Base-by-base conservation (phyloP, 2,888 invertebrate species). In the Neria commutata region DNA sequence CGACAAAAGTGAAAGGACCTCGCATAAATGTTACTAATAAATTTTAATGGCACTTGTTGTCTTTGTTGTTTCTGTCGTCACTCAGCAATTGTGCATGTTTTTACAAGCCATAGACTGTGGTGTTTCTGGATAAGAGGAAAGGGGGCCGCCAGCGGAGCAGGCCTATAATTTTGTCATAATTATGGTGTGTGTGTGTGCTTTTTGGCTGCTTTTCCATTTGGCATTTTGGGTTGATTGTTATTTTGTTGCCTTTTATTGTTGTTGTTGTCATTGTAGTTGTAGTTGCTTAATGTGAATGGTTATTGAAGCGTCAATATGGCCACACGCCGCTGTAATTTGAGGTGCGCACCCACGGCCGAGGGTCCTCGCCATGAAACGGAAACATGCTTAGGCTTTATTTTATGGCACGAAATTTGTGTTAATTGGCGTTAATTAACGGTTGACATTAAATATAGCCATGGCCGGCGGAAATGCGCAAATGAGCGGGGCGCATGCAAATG, bases 321-420 rank as follows among this genome's bases (percentile, higher is more conserved):
- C n/a, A n/a, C n/a, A n/a, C n/a, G n/a, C 6, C n/a, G 37, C n/a
- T 37, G 10, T 37, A 14, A 37, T 8, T 8, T 37, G 37, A 4
- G 37, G 37, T 8, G 37, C 16, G n/a, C 37, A 37, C n/a, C 6
- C 10, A 53, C 54, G 40, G 48, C 51, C n/a, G n/a, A n/a, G n/a
- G n/a, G n/a, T n/a, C n/a, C n/a, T n/a, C n/a, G n/a, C n/a, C 54
- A 61, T 61, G 51, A 53, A 56, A 53, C 60, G 60, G 56, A 60
- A 57, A 61, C 57, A 40, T 37, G 23, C 53, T 56, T 40, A 3
- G 50, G 33, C 34, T 50, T 33, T 50, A 11, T 24, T 50, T 54
- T 51, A 51, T 54, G 51, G 54, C 51, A 33, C 47, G 47, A 61
- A 57, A 61, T 61, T 54, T 51, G 51, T 16, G 37, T 33, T 57